Conservation (phyloP, 2,888 invertebrate genomes). For the Caenorhabditis plicata region DNA sequence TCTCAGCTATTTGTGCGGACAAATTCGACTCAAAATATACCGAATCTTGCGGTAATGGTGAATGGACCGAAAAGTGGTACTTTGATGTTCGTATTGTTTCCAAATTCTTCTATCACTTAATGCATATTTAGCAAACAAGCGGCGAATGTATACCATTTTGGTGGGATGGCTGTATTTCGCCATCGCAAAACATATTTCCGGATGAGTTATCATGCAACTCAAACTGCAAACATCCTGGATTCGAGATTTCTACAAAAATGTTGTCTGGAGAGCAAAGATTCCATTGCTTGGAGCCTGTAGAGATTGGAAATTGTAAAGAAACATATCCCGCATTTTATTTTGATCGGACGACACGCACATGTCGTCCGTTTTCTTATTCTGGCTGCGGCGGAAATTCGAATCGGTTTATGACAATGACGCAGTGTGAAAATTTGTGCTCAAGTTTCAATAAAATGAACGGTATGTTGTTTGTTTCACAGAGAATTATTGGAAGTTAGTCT, state of each 20-base stretch:
- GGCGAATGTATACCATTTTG: conserved; percentile 55
- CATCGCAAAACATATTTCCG: conserved; percentile 58
- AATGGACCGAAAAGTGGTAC: conserved; percentile 55
- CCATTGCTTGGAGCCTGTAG: conserved; percentile 52
- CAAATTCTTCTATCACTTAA: too few relatives aligned
- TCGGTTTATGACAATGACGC: conserved; percentile 56
- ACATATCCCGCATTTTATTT: conserved; percentile 52
- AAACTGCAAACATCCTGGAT: conserved; percentile 42
- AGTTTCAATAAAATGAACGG: conserved; percentile 39
- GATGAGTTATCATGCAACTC: conserved; percentile 40
- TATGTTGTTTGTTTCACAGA: too few relatives aligned
- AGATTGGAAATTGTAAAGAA: conserved; percentile 50
- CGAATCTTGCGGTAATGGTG: conserved; percentile 54
- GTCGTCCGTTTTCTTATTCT: conserved; percentile 56
- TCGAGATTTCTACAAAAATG: conserved; percentile 32
- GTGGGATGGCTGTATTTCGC: conserved; percentile 58
- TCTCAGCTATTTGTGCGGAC: conserved; percentile 51
- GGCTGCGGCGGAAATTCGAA: conserved; percentile 62
- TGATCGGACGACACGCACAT: conserved; percentile 38
- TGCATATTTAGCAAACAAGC: conserved; percentile 41
- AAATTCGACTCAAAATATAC: conserved; percentile 54
- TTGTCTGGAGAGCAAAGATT: conserved; percentile 36
- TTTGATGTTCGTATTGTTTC: conserved; percentile 32
- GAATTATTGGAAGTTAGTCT: too few relatives aligned
- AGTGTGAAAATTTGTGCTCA: conserved; percentile 51